Base-by-base conservation (phyloP, 2,797 vertebrate species). In the Mallotus villosus region DNA sequence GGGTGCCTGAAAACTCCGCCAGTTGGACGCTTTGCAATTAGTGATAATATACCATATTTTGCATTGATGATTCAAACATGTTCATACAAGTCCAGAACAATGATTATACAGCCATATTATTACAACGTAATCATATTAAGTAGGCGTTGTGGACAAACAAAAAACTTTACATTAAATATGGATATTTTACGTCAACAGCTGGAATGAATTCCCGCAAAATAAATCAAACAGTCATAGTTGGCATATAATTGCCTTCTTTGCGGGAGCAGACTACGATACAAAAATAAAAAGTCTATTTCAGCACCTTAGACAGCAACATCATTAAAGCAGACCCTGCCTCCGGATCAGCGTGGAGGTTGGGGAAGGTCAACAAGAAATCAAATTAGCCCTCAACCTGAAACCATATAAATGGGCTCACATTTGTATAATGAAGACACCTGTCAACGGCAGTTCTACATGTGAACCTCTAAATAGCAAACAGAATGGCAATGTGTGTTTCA, bases 261-360 rank as follows among this genome's bases (percentile, higher is more conserved):
- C 14, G 24, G 17, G 24, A 24, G 49, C 22, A 51, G 11, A 46
- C 41, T 12, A 46, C 41, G 14, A 46, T 14, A 46, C 41, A 46
- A 11, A 46, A 46, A 46, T 46, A 46, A 46, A 41, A 46, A 46
- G 76, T 72, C 81, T 82, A 84, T 89, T 90, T 86, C 88, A 84
- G 83, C 83, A 88, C 89, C 87, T 87, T 80, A 92, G 93, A 92
- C 91, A 92, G 89, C 73, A 72, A 69, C 73, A 85, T 90, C 89
- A 90, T 90, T 89, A 91, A 84, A 82, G 83, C 83, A 85, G 72
- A 82, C 24, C n/a, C 25, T 4, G 17, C 46, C 46, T 27, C 80
- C 80, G 75, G 88, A 24, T 82, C 78, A 81, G 63, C 67, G 65
- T 84, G 84, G 6, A 51, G 71, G 62, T 74, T 57, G 73, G 73